A percentile compares a stretch with the other conserved stretches of the same genome.
Evolutionary conservation across 2,113 vertebrate genomes (phyloP).

Genomic region (Craseonycteris thonglongyai): DNA sequence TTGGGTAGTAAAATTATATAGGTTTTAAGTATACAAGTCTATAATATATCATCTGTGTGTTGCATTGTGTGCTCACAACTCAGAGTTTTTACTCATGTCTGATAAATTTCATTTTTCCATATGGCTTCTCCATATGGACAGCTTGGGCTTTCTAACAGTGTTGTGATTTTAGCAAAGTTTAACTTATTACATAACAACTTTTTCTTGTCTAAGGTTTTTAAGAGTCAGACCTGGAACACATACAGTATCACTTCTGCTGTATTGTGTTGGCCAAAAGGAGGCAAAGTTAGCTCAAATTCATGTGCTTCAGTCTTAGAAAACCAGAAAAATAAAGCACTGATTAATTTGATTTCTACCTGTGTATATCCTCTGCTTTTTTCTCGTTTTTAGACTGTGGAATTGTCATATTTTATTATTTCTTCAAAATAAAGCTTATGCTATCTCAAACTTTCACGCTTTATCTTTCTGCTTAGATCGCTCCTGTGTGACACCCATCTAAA

Average conservation of each 20-base stretch:
- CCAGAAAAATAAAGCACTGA: neutral
- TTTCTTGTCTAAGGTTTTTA: neutral
- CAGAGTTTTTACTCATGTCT: too few species aligned
- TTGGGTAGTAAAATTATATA: too few species aligned
- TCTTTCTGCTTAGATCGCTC: neutral
- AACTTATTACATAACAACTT: neutral
- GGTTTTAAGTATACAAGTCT: too few species aligned
- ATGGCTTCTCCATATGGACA: neutral
- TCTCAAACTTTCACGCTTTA: neutral
- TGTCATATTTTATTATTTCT: neutral
- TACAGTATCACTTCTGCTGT: neutral
- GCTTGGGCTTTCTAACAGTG: neutral
- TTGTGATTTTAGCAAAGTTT: rapidly evolving
- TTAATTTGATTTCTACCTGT: neutral
- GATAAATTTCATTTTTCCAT: neutral
- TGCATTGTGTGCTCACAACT: too few species aligned
- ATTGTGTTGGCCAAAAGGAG: neutral
- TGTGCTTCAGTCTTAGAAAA: neutral
- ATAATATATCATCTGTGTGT: too few species aligned
- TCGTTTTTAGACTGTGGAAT: neutral
- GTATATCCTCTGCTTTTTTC: neutral
- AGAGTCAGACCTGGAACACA: rapidly evolving
- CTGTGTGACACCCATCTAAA: neutral
- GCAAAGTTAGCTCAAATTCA: neutral
- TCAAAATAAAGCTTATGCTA: neutral